These are phyloP conservation scores for Ceratotherium simum DNA, from an alignment of 2,113 vertebrate genomes.

Conservation along the genomic window DNA sequence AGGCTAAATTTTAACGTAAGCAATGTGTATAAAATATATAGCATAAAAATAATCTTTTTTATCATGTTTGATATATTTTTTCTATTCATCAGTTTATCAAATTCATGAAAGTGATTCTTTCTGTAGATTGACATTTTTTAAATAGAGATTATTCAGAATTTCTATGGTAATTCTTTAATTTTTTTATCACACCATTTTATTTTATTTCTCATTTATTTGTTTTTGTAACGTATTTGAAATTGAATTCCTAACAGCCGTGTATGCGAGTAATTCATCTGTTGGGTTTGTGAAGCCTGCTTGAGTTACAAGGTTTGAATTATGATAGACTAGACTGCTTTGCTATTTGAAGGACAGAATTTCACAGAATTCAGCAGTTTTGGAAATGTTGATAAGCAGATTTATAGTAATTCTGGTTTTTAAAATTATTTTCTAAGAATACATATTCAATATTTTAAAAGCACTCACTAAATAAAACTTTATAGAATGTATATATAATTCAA, in stretches of 20 bases:
- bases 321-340: background rate
- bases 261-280: background rate
- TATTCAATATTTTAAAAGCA: background rate
- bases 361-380: background rate
- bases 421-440: conserved; percentile 15
- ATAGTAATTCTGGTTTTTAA: background rate
- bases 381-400: background rate
- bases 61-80: background rate
- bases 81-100: background rate
- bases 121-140: background rate
- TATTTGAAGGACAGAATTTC: background rate
- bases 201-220: background rate
- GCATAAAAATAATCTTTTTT: conserved; percentile 7
- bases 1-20: background rate
- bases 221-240: background rate
- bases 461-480: background rate
- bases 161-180: background rate
- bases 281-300: background rate
- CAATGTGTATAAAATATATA: background rate
- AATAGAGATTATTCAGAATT: background rate
- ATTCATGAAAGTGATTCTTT: conserved; percentile 4
- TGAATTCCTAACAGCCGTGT: background rate
- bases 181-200: conserved; percentile 3
- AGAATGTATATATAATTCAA: background rate
- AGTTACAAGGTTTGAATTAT: background rate